Conservation (phyloP, 2,888 invertebrate species). For the Dascillus cervinus region DNA sequence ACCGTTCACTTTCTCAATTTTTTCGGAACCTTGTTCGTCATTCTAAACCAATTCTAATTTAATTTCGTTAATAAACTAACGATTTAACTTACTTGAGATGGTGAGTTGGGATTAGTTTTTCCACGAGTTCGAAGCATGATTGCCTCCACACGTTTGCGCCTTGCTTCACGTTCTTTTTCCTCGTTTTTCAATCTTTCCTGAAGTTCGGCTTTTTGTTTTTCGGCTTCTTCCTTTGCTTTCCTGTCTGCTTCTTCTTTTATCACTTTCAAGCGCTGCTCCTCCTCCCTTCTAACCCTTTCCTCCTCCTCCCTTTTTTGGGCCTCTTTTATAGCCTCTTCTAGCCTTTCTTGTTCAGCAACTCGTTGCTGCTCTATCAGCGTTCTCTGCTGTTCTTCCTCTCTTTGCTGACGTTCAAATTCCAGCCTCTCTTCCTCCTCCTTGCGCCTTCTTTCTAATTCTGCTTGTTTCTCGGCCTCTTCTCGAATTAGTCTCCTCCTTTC, state of each 20-base stretch:
- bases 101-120: conserved; percentile 24
- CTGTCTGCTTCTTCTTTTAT: conserved; percentile 71
- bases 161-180: conserved; percentile 79
- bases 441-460: conserved; percentile 71
- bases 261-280: conserved; percentile 54
- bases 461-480: conserved; percentile 87
- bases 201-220: conserved; percentile 73
- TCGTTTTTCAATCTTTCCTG: conserved; percentile 76
- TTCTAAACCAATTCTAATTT: conserved; percentile 18
- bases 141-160: conserved; percentile 85
- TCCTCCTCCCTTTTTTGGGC: conserved; percentile 71
- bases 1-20: conserved; percentile 33
- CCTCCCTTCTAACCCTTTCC: conserved; percentile 62
- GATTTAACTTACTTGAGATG: conserved; percentile 20
- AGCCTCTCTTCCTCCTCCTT: conserved; percentile 65
- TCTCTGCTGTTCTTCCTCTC: conserved; percentile 79
- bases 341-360: conserved; percentile 75
- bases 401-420: conserved; percentile 61
- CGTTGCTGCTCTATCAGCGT: conserved; percentile 73
- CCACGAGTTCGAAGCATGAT: conserved; percentile 86
- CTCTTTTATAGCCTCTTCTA: conserved; percentile 64
- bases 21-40: conserved; percentile 28
- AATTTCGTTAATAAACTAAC: neutral
- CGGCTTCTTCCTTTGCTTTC: conserved; percentile 79
- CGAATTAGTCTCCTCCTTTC: conserved; percentile 80